Evolutionary conservation across 2,888 invertebrate species (phyloP).

Genomic region (Cephonodes hylas): DNA sequence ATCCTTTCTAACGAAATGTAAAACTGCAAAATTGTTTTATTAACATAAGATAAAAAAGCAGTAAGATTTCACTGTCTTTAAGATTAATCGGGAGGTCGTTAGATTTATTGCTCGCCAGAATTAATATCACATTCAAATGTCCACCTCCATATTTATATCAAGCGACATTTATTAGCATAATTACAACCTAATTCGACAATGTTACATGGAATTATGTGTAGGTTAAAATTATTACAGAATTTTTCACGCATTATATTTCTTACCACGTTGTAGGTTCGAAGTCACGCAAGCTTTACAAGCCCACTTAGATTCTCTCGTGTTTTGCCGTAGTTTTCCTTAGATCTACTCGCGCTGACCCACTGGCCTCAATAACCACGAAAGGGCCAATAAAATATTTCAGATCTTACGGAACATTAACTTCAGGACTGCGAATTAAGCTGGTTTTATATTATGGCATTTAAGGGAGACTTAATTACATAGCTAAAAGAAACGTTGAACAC

Average conservation of each 20-base stretch:
- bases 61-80: neutral
- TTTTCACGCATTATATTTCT: conserved; percentile 2
- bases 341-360: conserved; percentile 61
- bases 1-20: too few species aligned
- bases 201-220: neutral
- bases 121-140: neutral
- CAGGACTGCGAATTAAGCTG: neutral
- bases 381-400: conserved; percentile 21
- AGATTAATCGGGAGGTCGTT: neutral
- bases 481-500: conserved; percentile 5
- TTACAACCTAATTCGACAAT: neutral
- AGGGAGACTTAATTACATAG: conserved; percentile 15
- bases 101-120: neutral
- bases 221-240: neutral
- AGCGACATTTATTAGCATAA: neutral
- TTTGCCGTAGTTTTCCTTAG: conserved; percentile 48
- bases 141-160: neutral
- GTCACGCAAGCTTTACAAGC: conserved; percentile 54
- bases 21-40: too few species aligned
- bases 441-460: conserved; percentile 12
- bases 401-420: conserved; percentile 4
- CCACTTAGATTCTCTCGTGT: conserved; percentile 50
- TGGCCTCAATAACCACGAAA: conserved; percentile 51
- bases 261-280: conserved; percentile 15
- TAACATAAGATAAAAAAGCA: neutral